These are phyloP conservation scores for Carapus acus DNA, from an alignment of 2,797 vertebrate species.

Conservation along the genomic window DNA sequence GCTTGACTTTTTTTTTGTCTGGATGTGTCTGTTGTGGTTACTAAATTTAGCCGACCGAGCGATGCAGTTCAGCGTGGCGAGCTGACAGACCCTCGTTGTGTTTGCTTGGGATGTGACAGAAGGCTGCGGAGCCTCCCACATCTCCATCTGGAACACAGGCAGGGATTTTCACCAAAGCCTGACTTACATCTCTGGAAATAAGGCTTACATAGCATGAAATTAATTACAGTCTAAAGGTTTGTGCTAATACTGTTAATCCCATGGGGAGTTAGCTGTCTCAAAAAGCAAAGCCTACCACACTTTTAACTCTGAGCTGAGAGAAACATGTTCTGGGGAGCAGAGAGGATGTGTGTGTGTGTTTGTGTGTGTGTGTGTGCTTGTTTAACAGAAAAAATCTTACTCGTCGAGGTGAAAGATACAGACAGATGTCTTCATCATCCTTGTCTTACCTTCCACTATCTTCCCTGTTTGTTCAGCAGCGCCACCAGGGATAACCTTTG, in stretches of 20 bases:
- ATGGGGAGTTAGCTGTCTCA: background rate
- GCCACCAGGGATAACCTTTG: slow-evolving; percentile 88
- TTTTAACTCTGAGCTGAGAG: background rate
- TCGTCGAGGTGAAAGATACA: background rate
- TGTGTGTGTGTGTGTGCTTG: background rate
- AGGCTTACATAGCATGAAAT: background rate
- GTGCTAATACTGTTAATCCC: slow-evolving; percentile 12
- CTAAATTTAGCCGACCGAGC: slow-evolving; percentile 64
- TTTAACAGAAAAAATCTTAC: background rate
- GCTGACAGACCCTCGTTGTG: slow-evolving; percentile 33
- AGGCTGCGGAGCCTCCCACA: slow-evolving; percentile 27
- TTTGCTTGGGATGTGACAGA: slow-evolving; percentile 42
- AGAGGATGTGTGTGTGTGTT: background rate
- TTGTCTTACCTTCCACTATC: slow-evolving; percentile 85
- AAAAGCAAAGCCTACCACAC: slow-evolving; percentile 12
- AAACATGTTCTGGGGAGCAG: background rate
- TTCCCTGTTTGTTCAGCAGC: slow-evolving; percentile 88
- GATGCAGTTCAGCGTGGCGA: slow-evolving; percentile 43
- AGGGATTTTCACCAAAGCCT: slow-evolving; percentile 14
- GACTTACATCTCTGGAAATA: slow-evolving; percentile 1
- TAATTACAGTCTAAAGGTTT: slow-evolving; percentile 21
- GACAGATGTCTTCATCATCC: background rate
- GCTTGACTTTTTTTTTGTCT: slow-evolving; percentile 19
- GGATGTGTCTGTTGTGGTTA: slow-evolving; percentile 29
- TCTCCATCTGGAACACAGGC: slow-evolving; percentile 27